phyloP scores from a whole-genome alignment of 2,113 vertebrate species.

The Cheirogaleus medius region DNA sequence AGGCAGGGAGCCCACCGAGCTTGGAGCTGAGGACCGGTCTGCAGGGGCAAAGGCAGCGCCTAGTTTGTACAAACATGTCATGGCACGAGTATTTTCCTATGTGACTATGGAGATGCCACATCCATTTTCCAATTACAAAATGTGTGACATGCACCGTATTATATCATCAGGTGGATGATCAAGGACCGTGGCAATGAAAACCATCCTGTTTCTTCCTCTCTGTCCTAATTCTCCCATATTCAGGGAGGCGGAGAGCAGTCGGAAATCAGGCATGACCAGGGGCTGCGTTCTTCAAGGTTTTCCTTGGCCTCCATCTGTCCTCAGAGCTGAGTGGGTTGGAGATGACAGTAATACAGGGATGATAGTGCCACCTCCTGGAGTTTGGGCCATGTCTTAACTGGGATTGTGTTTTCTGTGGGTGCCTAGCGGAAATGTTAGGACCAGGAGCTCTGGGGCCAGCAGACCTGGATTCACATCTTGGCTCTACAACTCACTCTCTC shows the following conservation, averaged over 20 bases:
- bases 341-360: neutral
- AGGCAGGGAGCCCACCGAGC: neutral
- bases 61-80: neutral
- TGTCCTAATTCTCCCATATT: neutral
- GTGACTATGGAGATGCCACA: accelerated
- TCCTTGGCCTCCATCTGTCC: neutral
- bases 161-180: neutral
- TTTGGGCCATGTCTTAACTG: neutral
- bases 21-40: no score
- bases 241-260: neutral
- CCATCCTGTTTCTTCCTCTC: neutral
- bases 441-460: neutral
- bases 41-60: neutral
- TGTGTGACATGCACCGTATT: accelerated
- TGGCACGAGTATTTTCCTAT: neutral
- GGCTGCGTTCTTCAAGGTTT: neutral
- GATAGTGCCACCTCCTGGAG: neutral
- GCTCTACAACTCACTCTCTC: neutral
- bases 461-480: neutral
- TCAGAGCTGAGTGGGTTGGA: neutral
- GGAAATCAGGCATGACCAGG: neutral
- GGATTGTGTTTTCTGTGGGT: accelerated
- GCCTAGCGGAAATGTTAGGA: neutral
- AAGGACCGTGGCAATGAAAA: neutral
- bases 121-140: neutral